These are phyloP conservation scores for Piezodorus guildinii DNA, from an alignment of 1,140 invertebrate genomes.

Conservation along the genomic window DNA sequence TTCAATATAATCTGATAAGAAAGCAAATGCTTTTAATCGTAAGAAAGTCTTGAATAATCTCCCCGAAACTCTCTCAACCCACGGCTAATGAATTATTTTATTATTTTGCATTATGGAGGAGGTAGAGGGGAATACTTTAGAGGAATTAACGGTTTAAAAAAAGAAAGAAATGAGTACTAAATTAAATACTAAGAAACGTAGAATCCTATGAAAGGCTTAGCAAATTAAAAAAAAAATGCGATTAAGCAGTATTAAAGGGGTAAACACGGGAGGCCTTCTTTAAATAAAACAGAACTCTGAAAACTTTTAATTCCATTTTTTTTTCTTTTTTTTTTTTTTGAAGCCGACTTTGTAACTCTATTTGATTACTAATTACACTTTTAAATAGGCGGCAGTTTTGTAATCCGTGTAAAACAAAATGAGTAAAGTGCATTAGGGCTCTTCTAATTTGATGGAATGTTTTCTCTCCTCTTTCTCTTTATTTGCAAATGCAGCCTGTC, in stretches of 20 bases:
- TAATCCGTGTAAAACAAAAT: constrained; percentile 6
- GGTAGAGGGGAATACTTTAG: background rate
- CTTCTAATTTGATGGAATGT: background rate
- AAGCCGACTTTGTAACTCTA: constrained; percentile 7
- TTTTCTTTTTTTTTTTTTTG: background rate
- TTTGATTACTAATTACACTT: constrained; percentile 6
- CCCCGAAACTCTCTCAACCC: background rate
- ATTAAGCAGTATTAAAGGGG: background rate
- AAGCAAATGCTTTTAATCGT: no score
- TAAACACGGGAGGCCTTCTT: background rate
- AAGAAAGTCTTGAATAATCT: background rate
- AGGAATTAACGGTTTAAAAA: background rate
- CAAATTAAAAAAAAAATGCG: background rate
- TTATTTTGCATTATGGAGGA: background rate
- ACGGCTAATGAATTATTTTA: background rate
- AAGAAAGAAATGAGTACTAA: background rate
- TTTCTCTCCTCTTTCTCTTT: background rate
- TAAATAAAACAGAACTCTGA: background rate
- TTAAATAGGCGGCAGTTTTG: background rate
- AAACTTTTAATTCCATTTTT: constrained; percentile 3
- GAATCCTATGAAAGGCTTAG: background rate
- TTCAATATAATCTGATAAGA: no score
- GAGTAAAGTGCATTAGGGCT: constrained; percentile 2
- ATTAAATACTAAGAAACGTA: background rate
- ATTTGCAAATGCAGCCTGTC: background rate